Conservation (phyloP, 2,113 vertebrate species). For the Malurus elegans region DNA sequence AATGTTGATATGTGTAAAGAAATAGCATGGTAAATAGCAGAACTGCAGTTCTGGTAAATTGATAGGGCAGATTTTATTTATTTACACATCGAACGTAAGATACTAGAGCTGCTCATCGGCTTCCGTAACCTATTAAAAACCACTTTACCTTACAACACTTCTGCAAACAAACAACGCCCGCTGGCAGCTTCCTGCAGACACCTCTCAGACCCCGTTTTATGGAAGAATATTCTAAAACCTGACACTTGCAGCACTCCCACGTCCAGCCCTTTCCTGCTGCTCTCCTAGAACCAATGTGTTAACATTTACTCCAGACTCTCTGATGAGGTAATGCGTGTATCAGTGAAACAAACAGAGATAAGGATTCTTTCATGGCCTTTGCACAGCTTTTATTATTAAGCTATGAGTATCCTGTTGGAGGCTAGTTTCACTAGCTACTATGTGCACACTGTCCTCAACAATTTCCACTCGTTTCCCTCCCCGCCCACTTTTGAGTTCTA, state of each 20-base stretch:
- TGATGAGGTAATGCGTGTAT: slow-evolving; percentile 84
- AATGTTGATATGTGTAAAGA: slow-evolving; percentile 66
- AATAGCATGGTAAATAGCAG: slow-evolving; percentile 57
- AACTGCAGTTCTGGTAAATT: slow-evolving; percentile 55
- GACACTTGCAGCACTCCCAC: slow-evolving; percentile 2
- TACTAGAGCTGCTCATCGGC: slow-evolving; percentile 42
- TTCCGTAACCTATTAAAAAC: slow-evolving; percentile 56
- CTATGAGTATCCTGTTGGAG: slow-evolving; percentile 77
- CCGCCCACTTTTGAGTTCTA: slow-evolving; percentile 68
- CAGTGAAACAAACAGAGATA: slow-evolving; percentile 78
- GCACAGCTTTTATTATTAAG: slow-evolving; percentile 82
- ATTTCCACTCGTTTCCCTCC: slow-evolving; percentile 76
- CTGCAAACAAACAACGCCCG: slow-evolving; percentile 13
- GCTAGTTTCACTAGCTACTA: slow-evolving; percentile 81
- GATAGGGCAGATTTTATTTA: slow-evolving; percentile 70
- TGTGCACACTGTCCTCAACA: slow-evolving; percentile 77
- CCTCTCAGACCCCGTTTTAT: background rate
- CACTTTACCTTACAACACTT: slow-evolving; percentile 58
- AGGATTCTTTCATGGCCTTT: slow-evolving; percentile 79
- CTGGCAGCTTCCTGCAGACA: slow-evolving; percentile 47
- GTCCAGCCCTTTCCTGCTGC: slow-evolving; percentile 23
- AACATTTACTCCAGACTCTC: slow-evolving; percentile 68
- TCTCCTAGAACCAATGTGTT: slow-evolving; percentile 48
- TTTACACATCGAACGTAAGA: slow-evolving; percentile 73
- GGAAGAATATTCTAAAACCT: slow-evolving; percentile 52